Evolutionary conservation across 2,113 vertebrate species (phyloP), one percentile per base, ranked within the genome.

Genomic region (Rhabdornis inornatus): DNA sequence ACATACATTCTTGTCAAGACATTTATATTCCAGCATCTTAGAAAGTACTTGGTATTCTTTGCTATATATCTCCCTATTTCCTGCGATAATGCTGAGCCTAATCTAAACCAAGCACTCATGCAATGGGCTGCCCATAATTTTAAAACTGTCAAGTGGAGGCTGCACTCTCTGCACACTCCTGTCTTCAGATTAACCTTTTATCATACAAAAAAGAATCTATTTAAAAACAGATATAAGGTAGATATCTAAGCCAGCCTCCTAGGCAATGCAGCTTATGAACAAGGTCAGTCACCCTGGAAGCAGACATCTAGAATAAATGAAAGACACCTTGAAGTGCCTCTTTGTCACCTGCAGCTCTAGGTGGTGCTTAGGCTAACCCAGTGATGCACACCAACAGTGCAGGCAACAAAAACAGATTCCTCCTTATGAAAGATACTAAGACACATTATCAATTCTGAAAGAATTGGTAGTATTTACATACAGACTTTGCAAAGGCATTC

Each of bases 41-140:
- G 47, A 64, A 84, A 90, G 24, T 22, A 84, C 45, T 89, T 63
- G 72, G 11, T 33, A 68, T 89, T 92, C 57, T 92, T 85, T 86
- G 49, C 63, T 69, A n/a, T 8, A 8, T 53, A 64, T 40, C 25
- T 80, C 33, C 24, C 28, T 63, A 9, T 55, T 95, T 92, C 50
- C 40, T 60, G 53, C 40, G 44, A 85, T 85, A 83, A 71, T 6
- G 13, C 20, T 60, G 27, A 76, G 60, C 31, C 42, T 90, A 33
- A 65, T 60, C 76, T 79, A 53, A 86, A 86, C 35, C 22, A 77
- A 83, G 75, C 57, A 50, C 49, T 75, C 37, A 1, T 47, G 65
- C 85, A 60, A 64, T 8, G 49, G 55, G 22, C 31, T 68, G 45
- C 30, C 33, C 61, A 80, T 69, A 80, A 79, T 86, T 83, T 90